phyloP scores from a whole-genome alignment of 2,113 vertebrate species.

The Otis tarda region DNA sequence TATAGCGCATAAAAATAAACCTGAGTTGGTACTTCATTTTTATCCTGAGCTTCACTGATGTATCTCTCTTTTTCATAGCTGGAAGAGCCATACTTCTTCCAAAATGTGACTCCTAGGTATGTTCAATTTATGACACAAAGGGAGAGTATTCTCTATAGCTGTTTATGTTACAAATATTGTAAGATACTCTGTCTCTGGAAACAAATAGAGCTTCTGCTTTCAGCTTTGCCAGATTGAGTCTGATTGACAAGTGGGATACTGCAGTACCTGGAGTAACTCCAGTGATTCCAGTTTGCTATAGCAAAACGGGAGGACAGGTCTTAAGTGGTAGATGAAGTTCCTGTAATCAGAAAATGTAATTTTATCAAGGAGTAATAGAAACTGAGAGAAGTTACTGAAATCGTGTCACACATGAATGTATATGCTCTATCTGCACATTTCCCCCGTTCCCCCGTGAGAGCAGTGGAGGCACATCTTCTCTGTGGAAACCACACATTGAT shows the following conservation, averaged over 20 bases:
- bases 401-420: too few relatives aligned
- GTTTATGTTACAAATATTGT: background rate
- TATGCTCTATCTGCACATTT: background rate
- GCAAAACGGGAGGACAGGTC: background rate
- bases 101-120: background rate
- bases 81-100: background rate
- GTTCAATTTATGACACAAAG: background rate
- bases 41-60: background rate
- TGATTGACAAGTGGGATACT: background rate
- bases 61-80: background rate
- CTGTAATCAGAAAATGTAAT: background rate
- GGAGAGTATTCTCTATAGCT: background rate
- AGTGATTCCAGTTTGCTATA: background rate
- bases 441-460: background rate
- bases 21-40: background rate
- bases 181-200: background rate
- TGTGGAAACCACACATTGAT: background rate
- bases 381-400: background rate
- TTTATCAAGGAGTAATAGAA: background rate
- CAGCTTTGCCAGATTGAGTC: background rate
- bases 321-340: background rate
- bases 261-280: background rate
- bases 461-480: background rate
- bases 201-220: background rate
- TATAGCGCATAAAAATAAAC: background rate